Evolutionary conservation across 2,888 invertebrate species (phyloP).

Genomic region (Cyaniris semiargus): DNA sequence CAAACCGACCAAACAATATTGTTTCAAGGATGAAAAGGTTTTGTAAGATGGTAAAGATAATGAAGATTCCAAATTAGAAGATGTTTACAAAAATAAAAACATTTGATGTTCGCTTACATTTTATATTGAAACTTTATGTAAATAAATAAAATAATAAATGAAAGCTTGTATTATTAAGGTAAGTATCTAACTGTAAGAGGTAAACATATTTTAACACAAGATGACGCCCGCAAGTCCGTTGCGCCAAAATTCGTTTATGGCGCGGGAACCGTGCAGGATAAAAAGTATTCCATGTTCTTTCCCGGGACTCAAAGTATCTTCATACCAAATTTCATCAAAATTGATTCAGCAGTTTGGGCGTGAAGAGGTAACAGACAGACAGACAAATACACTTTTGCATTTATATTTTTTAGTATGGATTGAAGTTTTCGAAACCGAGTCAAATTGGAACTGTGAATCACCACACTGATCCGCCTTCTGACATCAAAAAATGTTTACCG

Average conservation of each 20-base stretch:
- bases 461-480: neutral
- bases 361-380: too few relatives aligned
- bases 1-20: conserved; percentile 40
- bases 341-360: too few relatives aligned
- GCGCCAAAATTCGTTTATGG: too few relatives aligned
- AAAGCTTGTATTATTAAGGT: neutral
- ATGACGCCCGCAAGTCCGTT: too few relatives aligned
- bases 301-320: too few relatives aligned
- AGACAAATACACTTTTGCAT: too few relatives aligned
- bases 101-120: neutral
- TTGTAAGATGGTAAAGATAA: neutral
- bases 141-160: neutral
- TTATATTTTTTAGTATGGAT: too few relatives aligned
- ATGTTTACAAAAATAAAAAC: neutral
- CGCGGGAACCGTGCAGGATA: too few relatives aligned
- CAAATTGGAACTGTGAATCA: neutral
- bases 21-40: conserved; percentile 34
- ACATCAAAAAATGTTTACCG: neutral
- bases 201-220: too few relatives aligned
- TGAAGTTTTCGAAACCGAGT: neutral
- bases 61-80: neutral
- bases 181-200: neutral
- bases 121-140: neutral
- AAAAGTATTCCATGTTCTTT: too few relatives aligned
- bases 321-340: too few relatives aligned